Evolutionary conservation across 2,797 vertebrate species (phyloP), one percentile per base, ranked within the genome.

Genomic region (Channa striata): DNA sequence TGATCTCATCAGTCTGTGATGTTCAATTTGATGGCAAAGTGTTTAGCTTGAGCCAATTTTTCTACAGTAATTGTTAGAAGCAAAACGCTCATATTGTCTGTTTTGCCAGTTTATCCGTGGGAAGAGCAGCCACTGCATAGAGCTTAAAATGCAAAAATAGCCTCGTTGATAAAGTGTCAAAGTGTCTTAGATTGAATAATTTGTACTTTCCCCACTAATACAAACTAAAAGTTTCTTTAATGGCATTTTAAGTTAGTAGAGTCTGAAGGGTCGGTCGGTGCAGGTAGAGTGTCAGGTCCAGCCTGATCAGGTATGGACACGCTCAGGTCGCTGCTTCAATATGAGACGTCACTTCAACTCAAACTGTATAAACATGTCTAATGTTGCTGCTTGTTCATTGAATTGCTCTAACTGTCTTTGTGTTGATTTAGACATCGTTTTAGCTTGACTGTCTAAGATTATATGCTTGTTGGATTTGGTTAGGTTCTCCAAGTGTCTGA

Each of bases 1-100:
- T 87, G 83, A 88, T 88, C 81, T 80, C 79, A 74, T 84, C 77
- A 77, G 53, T 65, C 64, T 75, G 70, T 53, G 77, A 71, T 78
- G 83, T 81, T 77, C 72, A 33, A 34, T 66, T 87, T 84, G 79
- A 86, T 80, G 80, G 75, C 66, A 73, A 60, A 75, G 61, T 78
- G 50, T 78, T 73, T 65, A 46, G 34, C 20, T 74, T 46, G 66
- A 74, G 66, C 37, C 77, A 36, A 1, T 65, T 68, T 60, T 64
- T 47, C 49, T 33, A 21, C 65, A 0, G 30, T 11, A 60, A 82
- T 84, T 77, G 77, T 64, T 46, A 52, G 25, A 13, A 19, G 63
- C 10, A 36, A 80, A 80, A 62, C 2, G 59, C 23, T 71, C 53
- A 39, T 37, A 67, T 80, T 84, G 78, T 84, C 68, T 84, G 2